Conservation (phyloP, 2,797 vertebrate species). For the Atherinosoma microstoma region DNA sequence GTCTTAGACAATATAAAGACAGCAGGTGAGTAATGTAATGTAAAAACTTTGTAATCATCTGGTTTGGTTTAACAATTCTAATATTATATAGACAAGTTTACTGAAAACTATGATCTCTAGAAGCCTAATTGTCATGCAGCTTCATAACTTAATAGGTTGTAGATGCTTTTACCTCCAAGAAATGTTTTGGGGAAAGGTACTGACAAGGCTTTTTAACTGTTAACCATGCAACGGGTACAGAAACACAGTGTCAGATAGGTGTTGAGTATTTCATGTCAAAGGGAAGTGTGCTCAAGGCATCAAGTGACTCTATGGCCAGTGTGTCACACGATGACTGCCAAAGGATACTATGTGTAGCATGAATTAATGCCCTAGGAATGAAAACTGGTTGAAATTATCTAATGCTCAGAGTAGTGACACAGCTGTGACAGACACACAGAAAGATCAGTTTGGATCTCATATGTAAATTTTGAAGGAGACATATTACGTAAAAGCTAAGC, state of each 20-base stretch:
- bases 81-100: too few relatives aligned
- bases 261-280: not conserved
- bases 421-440: conserved; percentile 28
- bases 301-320: not conserved
- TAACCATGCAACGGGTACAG: not conserved
- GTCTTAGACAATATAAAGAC: too few relatives aligned
- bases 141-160: too few relatives aligned
- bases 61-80: too few relatives aligned
- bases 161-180: not conserved
- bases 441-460: conserved; percentile 34
- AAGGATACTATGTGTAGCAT: not conserved
- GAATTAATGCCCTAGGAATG: not conserved
- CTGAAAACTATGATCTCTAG: too few relatives aligned
- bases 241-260: not conserved
- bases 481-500: conserved; percentile 49
- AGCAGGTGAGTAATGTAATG: too few relatives aligned
- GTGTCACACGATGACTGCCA: not conserved
- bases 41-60: too few relatives aligned
- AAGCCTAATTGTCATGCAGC: too few relatives aligned
- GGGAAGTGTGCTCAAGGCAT: not conserved
- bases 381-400: conserved; percentile 1
- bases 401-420: conserved; percentile 2
- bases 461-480: conserved; percentile 24
- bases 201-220: not conserved
- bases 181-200: not conserved